Evolutionary conservation across 2,888 invertebrate species (phyloP), one percentile per base, ranked within the genome.

Genomic region (Scelioninae gen. 1): DNA sequence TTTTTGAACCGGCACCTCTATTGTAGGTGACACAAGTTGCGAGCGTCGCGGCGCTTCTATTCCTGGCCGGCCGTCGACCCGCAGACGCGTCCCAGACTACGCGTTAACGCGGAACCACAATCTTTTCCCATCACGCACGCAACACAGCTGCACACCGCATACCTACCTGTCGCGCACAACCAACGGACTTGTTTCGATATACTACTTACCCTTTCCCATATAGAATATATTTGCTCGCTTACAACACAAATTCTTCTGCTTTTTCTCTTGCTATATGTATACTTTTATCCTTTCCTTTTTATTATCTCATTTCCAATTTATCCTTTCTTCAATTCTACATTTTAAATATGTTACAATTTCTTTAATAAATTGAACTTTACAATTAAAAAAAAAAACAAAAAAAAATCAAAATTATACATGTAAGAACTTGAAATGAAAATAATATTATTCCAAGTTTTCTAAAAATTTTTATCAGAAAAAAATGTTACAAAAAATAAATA

Each of bases 21-120:
- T 88, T 84, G 89, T 87, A 89, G 86, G 87, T 89, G 90, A 90
- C 88, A 88, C 86, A 88, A 88, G 87, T 87, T 85, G 86, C 85
- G 86, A 88, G 88, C 89, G 88, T 88, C 88, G 89, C 88, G 89
- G 88, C 87, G 89, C 87, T 88, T 88, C 92, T 92, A 91, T 91
- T 92, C 89, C 88, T 89, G 88, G 88, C 86, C 89, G 92, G 91
- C 87, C 92, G 89, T 91, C 92, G 92, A 92, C 91, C 92, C 90
- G 91, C 87, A 91, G 92, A 92, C 91, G 87, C 87, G 88, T 89
- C 89, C 90, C 90, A 91, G 91, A 91, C 92, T 90, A 88, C 85
- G 86, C 81, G 86, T 87, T 87, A 89, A 88, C 84, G 83, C 85
- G 80, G 85, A 85, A 84, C 82, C 75, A 71, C 76, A 80, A 83